These are phyloP conservation scores for Coremacera marginata DNA, from an alignment of 2,888 invertebrate genomes.

Conservation along the genomic window DNA sequence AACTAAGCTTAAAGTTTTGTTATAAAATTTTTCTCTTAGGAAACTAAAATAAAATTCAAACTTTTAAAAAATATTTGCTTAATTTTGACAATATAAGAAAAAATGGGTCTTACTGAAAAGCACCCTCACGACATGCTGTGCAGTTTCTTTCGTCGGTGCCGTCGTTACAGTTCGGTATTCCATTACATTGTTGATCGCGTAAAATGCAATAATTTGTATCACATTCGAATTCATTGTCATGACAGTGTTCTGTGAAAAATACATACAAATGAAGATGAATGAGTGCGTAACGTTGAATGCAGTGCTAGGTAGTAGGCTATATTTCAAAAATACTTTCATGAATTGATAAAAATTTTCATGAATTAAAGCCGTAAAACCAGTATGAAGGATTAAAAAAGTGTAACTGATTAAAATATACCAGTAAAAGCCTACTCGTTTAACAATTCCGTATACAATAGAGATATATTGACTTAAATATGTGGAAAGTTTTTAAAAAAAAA, in stretches of 20 bases:
- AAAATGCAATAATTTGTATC: slow-evolving; percentile 76
- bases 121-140: slow-evolving; percentile 63
- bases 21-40: neutral
- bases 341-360: no score
- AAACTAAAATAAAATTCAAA: neutral
- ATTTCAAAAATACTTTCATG: no score
- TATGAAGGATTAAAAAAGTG: no score
- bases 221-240: slow-evolving; percentile 72
- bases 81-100: slow-evolving; percentile 1
- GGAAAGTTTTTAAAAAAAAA: no score
- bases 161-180: slow-evolving; percentile 71
- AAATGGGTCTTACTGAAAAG: slow-evolving; percentile 66
- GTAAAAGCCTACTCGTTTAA: no score
- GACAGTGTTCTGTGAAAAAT: slow-evolving; percentile 62
- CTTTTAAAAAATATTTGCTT: neutral
- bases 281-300: no score
- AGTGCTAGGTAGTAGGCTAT: no score
- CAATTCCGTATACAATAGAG: no score
- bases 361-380: no score
- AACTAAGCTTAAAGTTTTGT: no score
- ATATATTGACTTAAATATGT: no score
- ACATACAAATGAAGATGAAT: neutral
- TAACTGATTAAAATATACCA: no score
- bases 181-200: slow-evolving; percentile 71
- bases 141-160: slow-evolving; percentile 71